Evolutionary conservation across 2,797 vertebrate genomes (phyloP), one percentile per base, ranked within the genome.

Genomic region (Acrocephalus scirpaceus): DNA sequence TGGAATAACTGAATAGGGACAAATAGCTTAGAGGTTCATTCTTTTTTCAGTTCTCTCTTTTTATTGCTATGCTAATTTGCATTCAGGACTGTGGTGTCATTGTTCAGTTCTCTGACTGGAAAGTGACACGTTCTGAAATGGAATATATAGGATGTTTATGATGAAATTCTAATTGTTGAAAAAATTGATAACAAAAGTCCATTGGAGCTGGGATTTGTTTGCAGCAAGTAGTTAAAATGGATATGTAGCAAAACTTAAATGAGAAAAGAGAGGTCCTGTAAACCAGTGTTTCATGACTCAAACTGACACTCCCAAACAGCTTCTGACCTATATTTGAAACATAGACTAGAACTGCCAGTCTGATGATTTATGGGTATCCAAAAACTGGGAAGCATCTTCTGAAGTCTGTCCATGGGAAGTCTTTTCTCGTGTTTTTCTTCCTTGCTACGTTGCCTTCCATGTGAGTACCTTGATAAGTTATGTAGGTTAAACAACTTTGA

Each of bases 281-380:
- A 88, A 85, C 16, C 25, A 82, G 38, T 73, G 61, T 48, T 88
- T 91, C 45, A 9, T 96, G 94, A 96, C 90, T 96, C 94, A 94
- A 86, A 57, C 53, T 71, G 96, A 84, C 91, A 69, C 90, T 92
- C 94, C 93, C 93, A 94, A 67, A 38, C 48, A 79, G 65, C 75
- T 83, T 77, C 62, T 95, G 95, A 87, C 94, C 75, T 96, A 91
- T 81, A 92, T 92, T 93, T 94, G 88, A 95, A 78, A 61, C 16
- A 7, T 36, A 88, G 92, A 97, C 93, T 94, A 65, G 96, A 88
- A 89, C 69, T 96, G 84, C 86, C 84, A 92, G 93, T 96, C 89
- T 95, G 82, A 76, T 91, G 94, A 92, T 96, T 88, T 93, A 70
- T 96, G 85, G 72, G 78, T 90, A 91, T 94, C 77, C 61, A 62